These are phyloP conservation scores for Anthoscopus minutus DNA, from an alignment of 2,113 vertebrate species.

Conservation along the genomic window DNA sequence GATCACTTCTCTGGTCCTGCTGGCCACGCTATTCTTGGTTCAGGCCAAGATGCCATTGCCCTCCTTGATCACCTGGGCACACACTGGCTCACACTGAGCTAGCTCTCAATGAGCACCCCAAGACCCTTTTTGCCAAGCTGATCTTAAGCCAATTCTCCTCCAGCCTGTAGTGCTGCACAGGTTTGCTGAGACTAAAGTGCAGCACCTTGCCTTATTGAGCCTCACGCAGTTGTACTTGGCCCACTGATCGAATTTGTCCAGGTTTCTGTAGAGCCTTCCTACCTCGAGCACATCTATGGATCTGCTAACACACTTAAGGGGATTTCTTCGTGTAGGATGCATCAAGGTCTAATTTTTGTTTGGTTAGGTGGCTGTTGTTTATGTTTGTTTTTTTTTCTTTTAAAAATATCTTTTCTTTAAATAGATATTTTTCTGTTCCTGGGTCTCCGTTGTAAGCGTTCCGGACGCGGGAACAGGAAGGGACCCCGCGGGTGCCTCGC, in stretches of 20 bases:
- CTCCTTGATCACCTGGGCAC: background rate
- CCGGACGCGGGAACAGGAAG: fast-evolving
- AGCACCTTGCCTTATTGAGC: background rate
- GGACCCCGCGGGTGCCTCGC: fast-evolving
- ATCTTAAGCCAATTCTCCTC: background rate
- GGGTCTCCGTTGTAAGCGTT: too few species aligned
- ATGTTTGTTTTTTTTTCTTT: too few species aligned
- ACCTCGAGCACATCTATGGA: fast-evolving
- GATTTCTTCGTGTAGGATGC: background rate
- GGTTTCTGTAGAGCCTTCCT: background rate
- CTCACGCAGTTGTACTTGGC: too few species aligned
- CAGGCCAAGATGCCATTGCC: background rate
- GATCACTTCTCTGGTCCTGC: background rate
- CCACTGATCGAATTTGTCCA: too few species aligned
- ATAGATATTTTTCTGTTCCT: too few species aligned
- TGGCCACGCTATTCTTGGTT: background rate
- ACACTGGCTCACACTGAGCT: background rate
- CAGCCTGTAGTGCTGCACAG: background rate
- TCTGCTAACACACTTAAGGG: background rate
- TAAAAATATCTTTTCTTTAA: too few species aligned
- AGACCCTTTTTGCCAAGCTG: background rate
- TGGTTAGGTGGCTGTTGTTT: too few species aligned
- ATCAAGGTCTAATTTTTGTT: fast-evolving
- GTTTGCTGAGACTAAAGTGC: background rate
- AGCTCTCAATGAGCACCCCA: too few species aligned